phyloP scores from a whole-genome alignment of 2,888 invertebrate species.

The Agriopis aurantiaria region DNA sequence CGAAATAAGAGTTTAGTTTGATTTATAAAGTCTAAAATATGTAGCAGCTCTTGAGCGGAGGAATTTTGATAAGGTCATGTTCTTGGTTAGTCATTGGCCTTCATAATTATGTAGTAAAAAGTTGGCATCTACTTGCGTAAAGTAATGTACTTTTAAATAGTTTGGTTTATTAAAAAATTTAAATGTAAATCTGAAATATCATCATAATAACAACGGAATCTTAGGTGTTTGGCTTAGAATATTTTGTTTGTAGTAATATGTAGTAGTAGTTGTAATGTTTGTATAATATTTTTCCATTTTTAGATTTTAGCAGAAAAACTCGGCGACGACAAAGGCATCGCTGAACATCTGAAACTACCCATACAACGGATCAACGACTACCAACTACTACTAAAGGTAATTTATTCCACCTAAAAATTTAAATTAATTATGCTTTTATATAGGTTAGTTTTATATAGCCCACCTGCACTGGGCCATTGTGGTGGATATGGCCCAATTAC shows the following conservation, averaged over 20 bases:
- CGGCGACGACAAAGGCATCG: conserved; percentile 95
- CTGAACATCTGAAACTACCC: conserved; percentile 97
- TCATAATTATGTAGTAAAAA: no score
- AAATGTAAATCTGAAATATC: no score
- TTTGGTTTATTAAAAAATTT: no score
- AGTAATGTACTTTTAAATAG: no score
- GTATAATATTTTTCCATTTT: not conserved
- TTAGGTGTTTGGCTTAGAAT: not conserved
- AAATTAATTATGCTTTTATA: not conserved
- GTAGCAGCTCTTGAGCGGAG: not conserved
- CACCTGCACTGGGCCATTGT: no score
- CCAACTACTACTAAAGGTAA: conserved; percentile 96
- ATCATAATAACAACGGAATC: no score
- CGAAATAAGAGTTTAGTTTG: not conserved
- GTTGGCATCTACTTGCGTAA: no score
- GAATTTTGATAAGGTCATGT: not conserved
- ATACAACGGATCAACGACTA: conserved; percentile 98
- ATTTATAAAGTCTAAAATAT: not conserved
- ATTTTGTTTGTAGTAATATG: no score
- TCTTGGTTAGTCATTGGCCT: not conserved
- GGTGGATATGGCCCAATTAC: no score
- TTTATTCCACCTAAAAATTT: not conserved
- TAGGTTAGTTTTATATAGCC: no score
- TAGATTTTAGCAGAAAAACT: conserved; percentile 94
- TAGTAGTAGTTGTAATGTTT: no score